phyloP scores from a whole-genome alignment of 2,797 vertebrate genomes.

The Xyrichtys novacula region DNA sequence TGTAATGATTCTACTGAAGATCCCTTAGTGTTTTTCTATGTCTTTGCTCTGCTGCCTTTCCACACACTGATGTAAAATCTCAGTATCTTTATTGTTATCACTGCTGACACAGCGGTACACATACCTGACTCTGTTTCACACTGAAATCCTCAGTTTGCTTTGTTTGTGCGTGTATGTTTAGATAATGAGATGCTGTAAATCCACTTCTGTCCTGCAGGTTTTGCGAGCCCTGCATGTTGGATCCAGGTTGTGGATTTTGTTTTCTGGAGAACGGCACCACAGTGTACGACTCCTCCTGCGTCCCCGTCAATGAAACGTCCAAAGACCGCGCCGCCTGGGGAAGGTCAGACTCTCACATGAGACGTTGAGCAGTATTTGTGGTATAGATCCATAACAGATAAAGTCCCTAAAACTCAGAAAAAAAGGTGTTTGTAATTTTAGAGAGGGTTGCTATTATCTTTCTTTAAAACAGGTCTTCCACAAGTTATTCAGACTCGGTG shows the following conservation, averaged over 20 bases:
- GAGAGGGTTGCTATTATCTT: no score
- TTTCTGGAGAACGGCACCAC: slow-evolving; percentile 88
- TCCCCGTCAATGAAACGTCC: slow-evolving; percentile 83
- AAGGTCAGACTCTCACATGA: slow-evolving; percentile 82
- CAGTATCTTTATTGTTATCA: not conserved
- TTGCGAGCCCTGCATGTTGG: slow-evolving; percentile 94
- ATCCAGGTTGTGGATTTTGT: slow-evolving; percentile 95
- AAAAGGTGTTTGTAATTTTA: no score
- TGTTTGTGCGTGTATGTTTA: not conserved
- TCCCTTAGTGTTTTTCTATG: not conserved
- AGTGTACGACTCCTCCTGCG: slow-evolving; percentile 88
- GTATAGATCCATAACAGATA: no score
- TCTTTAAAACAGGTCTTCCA: no score
- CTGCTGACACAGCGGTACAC: not conserved
- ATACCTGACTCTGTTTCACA: not conserved
- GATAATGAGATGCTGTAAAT: not conserved
- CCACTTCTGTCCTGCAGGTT: slow-evolving; percentile 79
- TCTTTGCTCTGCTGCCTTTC: not conserved
- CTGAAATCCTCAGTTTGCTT: not conserved
- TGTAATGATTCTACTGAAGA: no score
- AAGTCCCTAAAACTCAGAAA: no score
- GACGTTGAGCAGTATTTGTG: not conserved
- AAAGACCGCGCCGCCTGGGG: slow-evolving; percentile 90
- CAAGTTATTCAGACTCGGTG: no score
- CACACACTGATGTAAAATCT: not conserved